Conservation (phyloP, 2,888 invertebrate species). For the Galerucella pusilla region DNA sequence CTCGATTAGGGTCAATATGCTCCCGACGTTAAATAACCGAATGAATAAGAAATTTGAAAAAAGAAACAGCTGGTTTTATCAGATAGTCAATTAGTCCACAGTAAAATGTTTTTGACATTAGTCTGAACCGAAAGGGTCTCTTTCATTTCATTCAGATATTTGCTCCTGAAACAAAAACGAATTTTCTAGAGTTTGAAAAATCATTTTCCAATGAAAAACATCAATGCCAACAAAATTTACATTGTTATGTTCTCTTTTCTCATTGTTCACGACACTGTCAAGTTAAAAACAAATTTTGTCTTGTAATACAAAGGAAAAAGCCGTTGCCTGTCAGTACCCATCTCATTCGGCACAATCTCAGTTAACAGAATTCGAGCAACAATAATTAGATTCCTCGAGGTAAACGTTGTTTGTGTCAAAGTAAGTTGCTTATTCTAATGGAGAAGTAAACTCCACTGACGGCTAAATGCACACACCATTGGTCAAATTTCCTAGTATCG, state of each 20-base stretch:
- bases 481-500: conserved; percentile 19
- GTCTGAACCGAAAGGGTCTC: too few species aligned
- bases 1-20: too few species aligned
- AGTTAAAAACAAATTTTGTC: background rate
- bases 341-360: conserved; percentile 24
- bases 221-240: background rate
- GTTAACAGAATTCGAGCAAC: conserved; percentile 31
- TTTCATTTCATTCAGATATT: too few species aligned
- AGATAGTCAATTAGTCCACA: too few species aligned
- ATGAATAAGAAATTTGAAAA: too few species aligned
- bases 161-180: too few species aligned
- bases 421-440: conserved; percentile 46
- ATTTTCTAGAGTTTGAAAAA: background rate
- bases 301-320: conserved; percentile 6
- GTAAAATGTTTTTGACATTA: too few species aligned
- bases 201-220: background rate
- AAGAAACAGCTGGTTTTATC: too few species aligned
- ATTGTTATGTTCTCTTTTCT: background rate
- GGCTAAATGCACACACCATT: conserved; percentile 30
- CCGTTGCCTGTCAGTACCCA: conserved; percentile 16
- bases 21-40: too few species aligned
- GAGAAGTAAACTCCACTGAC: conserved; percentile 40
- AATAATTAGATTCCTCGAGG: conserved; percentile 40
- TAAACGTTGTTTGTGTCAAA: conserved; percentile 44
- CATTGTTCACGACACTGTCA: background rate